Evolutionary conservation across 2,888 invertebrate genomes (phyloP).

Genomic region (Resseliella maxima): DNA sequence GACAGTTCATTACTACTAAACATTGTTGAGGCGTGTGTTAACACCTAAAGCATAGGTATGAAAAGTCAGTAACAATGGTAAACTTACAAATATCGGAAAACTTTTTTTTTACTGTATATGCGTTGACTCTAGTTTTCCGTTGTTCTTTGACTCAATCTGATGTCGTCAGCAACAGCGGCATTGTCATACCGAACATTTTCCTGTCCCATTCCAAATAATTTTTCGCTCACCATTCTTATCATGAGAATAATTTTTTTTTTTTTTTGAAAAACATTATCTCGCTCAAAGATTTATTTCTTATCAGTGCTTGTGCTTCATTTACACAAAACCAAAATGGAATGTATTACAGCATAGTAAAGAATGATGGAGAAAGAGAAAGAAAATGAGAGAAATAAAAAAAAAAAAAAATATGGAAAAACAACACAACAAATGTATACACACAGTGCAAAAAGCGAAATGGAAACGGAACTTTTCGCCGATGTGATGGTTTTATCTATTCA

Average conservation of each 20-base stretch:
- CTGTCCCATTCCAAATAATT: neutral
- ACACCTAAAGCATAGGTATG: neutral
- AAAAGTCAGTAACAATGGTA: neutral
- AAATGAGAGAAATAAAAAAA: too few species aligned
- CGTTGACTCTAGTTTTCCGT: neutral
- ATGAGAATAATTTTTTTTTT: neutral
- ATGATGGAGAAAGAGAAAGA: neutral
- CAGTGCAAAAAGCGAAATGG: constrained; percentile 11
- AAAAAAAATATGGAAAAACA: neutral
- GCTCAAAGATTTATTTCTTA: constrained; percentile 51
- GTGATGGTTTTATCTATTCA: constrained; percentile 54
- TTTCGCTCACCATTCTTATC: constrained; percentile 28
- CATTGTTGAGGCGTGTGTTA: neutral
- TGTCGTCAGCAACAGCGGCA: neutral
- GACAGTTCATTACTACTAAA: constrained; percentile 1
- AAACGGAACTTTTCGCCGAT: constrained; percentile 53
- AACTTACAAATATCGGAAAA: neutral
- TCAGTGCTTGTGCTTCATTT: constrained; percentile 51
- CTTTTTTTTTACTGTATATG: neutral
- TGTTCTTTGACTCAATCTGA: neutral
- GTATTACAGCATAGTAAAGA: neutral
- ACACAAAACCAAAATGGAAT: constrained; percentile 24
- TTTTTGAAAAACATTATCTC: constrained; percentile 48
- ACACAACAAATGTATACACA: constrained; percentile 19
- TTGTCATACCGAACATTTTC: neutral